Conservation (phyloP, 2,797 vertebrate genomes). For the Zalophus californianus region DNA sequence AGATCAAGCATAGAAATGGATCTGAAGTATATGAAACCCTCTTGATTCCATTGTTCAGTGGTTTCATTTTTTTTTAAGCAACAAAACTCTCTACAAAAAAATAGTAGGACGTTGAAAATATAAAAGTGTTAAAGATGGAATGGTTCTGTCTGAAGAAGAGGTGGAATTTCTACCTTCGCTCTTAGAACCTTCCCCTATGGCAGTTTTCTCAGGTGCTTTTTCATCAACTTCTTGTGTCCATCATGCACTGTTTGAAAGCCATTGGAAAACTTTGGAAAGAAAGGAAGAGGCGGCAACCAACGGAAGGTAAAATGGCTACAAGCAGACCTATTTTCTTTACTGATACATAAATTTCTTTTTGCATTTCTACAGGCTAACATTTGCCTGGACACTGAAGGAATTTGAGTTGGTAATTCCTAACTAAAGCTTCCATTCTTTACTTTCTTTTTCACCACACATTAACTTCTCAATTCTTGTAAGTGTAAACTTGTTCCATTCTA, state of each 20-base stretch:
- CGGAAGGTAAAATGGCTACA: not conserved
- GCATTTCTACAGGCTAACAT: not conserved
- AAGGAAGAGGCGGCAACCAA: not conserved
- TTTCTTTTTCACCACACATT: not conserved
- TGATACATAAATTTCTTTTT: not conserved
- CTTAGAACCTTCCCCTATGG: not conserved
- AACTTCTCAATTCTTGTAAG: not conserved
- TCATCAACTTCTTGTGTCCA: not conserved
- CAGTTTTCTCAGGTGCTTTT: not conserved
- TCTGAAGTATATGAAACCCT: constrained; percentile 58
- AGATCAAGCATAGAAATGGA: constrained; percentile 65
- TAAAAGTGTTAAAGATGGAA: constrained; percentile 2
- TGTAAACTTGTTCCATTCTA: not conserved
- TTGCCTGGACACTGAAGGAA: not conserved
- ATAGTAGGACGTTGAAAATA: not conserved
- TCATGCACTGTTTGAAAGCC: not conserved
- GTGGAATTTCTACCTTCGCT: not conserved
- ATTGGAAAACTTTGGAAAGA: not conserved
- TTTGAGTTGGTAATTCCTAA: not conserved
- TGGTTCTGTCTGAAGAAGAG: constrained; percentile 24
- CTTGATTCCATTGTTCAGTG: constrained; percentile 9
- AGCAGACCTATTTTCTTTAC: not conserved
- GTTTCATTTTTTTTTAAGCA: not conserved
- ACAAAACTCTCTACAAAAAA: not conserved
- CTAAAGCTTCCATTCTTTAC: not conserved